Base-by-base conservation (phyloP, 1,140 invertebrate genomes). In the Pollicipes pollicipes region DNA sequence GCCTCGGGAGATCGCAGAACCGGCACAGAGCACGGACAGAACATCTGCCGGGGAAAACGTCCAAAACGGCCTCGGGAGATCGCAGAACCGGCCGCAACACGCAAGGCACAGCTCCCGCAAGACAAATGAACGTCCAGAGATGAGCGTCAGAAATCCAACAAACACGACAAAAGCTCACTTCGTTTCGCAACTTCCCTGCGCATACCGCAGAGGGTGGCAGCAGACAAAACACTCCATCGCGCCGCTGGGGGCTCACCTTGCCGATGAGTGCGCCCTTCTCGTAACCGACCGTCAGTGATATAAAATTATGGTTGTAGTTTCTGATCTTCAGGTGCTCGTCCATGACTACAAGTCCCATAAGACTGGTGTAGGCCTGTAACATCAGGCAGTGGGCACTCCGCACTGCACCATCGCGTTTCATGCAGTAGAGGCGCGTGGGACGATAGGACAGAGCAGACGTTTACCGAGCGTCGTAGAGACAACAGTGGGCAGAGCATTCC, bases 301-400 rank as follows among this genome's bases (percentile, higher is more conserved):
- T 82, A 75, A 88, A 87, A 75, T 86, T 85, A 73, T 86, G 83
- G 77, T 88, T 88, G 73, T 85, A 85, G 24, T 84, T 85, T 26
- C 85, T 83, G 69, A 88, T 84, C n/a, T 81, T 80, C 10, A 84
- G 85, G 72, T 81, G 78, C 17, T 85, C 84, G 70, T 84, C 82
- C 1, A 88, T 80, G 21, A 87, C 85, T 28, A 88, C 81, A n/a
- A 88, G 77, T 24, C 86, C 86, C 76, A 85, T 87, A 68, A 88
- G 84, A 75, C 86, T 87, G 73, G 84, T 84, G 74, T 86, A 87
- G 13, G 87, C 78, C 79, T 80, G 68, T 0, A 73, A 71, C 67
- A 26, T 4, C 66, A 0, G 35, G 35, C 35, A 17, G 35, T n/a
- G n/a, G n/a, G n/a, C n/a, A n/a, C n/a, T n/a, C n/a, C n/a, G n/a